phyloP scores from a whole-genome alignment of 2,888 invertebrate species.

The Hypena proboscidalis region DNA sequence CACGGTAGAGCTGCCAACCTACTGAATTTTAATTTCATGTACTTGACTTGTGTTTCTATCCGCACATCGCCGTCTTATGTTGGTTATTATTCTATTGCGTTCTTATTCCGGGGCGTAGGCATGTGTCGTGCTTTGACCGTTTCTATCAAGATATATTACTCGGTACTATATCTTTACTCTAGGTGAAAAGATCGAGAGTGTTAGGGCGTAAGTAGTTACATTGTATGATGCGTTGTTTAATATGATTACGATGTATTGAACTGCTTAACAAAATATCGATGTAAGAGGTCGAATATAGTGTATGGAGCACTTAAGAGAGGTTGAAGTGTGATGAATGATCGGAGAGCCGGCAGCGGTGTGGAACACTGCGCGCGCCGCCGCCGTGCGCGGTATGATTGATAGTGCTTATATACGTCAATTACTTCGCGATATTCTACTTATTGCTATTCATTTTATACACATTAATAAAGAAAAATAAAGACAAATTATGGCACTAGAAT shows the following conservation, averaged over 20 bases:
- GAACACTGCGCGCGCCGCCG: constrained; percentile 59
- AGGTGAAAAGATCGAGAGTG: too few relatives aligned
- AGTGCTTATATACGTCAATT: constrained; percentile 65
- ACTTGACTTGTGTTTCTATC: too few relatives aligned
- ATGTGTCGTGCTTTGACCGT: too few relatives aligned
- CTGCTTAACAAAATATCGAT: constrained; percentile 43
- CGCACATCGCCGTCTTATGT: too few relatives aligned
- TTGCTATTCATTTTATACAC: constrained; percentile 22
- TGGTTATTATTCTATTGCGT: too few relatives aligned
- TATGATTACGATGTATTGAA: constrained; percentile 25
- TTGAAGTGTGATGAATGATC: constrained; percentile 81
- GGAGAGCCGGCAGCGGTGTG: constrained; percentile 54
- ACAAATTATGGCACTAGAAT: too few relatives aligned
- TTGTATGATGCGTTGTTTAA: background rate
- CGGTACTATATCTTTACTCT: too few relatives aligned
- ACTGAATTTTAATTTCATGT: too few relatives aligned
- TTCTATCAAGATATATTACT: too few relatives aligned
- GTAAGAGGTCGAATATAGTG: constrained; percentile 52
- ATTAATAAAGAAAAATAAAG: background rate
- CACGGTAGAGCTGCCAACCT: too few relatives aligned
- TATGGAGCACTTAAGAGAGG: constrained; percentile 75
- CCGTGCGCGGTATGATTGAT: constrained; percentile 73
- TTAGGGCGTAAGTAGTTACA: too few relatives aligned
- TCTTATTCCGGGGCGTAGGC: too few relatives aligned
- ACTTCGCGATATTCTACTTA: constrained; percentile 49